These are phyloP conservation scores for Rhagoletis zephyria DNA, from an alignment of 1,140 invertebrate genomes.

Conservation along the genomic window DNA sequence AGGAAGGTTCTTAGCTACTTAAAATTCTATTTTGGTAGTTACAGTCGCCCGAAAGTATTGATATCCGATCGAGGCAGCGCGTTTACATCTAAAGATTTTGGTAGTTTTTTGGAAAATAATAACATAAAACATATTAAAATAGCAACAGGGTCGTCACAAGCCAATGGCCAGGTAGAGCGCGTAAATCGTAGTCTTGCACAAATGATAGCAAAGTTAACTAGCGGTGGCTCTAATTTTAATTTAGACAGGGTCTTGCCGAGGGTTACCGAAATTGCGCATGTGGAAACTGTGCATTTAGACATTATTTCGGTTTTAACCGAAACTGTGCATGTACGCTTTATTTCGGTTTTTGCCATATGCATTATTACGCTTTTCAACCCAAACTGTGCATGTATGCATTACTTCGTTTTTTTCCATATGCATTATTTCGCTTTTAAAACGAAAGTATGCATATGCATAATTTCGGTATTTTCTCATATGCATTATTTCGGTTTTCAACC, in stretches of 20 bases:
- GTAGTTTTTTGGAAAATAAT: conserved; percentile 38
- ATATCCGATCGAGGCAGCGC: conserved; percentile 46
- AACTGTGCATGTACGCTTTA: too few relatives aligned
- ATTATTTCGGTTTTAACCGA: too few relatives aligned
- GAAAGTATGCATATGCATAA: too few relatives aligned
- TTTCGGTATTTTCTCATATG: too few relatives aligned
- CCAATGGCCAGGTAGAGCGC: conserved; percentile 46
- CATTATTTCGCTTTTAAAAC: too few relatives aligned
- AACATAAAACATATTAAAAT: conserved; percentile 46
- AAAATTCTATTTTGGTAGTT: conserved; percentile 25
- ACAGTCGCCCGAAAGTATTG: conserved; percentile 18
- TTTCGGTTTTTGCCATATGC: too few relatives aligned
- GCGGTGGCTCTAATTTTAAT: not conserved
- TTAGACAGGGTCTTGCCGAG: not conserved
- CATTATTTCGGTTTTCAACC: too few relatives aligned
- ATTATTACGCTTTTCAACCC: too few relatives aligned
- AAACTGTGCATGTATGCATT: too few relatives aligned
- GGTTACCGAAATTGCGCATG: too few relatives aligned
- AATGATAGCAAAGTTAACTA: conserved; percentile 43
- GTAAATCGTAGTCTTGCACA: conserved; percentile 12
- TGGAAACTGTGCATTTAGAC: too few relatives aligned
- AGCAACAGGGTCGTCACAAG: conserved; percentile 45
- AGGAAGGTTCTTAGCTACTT: not conserved
- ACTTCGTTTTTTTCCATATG: too few relatives aligned
- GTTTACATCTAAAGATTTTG: conserved; percentile 49